Evolutionary conservation across 2,797 vertebrate genomes (phyloP).

Genomic region (Poecile montanus): DNA sequence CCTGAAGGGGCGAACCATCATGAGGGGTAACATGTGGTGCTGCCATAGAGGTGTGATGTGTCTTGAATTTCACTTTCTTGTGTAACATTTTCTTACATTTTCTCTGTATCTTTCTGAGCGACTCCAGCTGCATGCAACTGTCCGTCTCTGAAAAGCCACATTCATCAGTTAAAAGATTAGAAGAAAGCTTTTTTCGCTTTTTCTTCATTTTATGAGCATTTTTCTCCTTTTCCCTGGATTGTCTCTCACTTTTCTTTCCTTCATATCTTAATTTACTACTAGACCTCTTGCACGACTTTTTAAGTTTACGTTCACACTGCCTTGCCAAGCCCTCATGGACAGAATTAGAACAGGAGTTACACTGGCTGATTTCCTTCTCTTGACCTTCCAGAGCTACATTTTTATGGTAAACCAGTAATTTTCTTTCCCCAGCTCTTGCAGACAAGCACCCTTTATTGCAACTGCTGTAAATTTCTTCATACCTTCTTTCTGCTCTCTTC

Average conservation of each 20-base stretch:
- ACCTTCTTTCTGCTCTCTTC: constrained; percentile 52
- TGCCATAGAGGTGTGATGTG: neutral
- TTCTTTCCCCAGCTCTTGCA: neutral
- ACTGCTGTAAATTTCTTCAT: constrained; percentile 22
- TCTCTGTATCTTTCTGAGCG: constrained; percentile 42
- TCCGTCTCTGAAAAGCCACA: constrained; percentile 37
- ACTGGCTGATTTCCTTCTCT: constrained; percentile 44
- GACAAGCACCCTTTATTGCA: constrained; percentile 26
- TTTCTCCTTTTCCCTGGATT: constrained; percentile 41
- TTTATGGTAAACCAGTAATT: constrained; percentile 39
- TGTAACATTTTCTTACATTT: constrained; percentile 49
- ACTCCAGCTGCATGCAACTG: constrained; percentile 34
- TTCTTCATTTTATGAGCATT: constrained; percentile 50
- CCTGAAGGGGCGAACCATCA: neutral
- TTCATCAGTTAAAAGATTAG: constrained; percentile 29
- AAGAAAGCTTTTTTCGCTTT: constrained; percentile 34
- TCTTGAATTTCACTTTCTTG: constrained; percentile 44
- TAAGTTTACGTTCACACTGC: constrained; percentile 27
- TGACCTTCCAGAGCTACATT: constrained; percentile 30
- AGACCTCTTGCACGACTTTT: constrained; percentile 35
- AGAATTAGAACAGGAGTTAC: constrained; percentile 49
- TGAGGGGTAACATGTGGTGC: neutral
- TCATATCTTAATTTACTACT: constrained; percentile 50
- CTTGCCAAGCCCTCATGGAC: constrained; percentile 7
- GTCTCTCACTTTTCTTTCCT: constrained; percentile 36